Evolutionary conservation across 2,888 invertebrate species (phyloP).

Genomic region (Spodoptera exigua): DNA sequence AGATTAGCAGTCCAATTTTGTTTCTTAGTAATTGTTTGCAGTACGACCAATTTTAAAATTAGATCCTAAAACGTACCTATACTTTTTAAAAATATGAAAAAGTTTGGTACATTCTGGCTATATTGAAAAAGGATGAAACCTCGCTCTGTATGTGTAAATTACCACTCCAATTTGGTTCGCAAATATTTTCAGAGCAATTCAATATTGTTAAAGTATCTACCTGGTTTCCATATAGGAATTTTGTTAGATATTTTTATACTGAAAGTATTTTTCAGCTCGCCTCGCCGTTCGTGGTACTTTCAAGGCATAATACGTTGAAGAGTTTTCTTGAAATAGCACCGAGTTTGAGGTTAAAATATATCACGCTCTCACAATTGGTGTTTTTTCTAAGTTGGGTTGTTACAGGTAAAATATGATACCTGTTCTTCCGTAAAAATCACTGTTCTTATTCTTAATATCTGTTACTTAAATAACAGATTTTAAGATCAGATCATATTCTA

Average conservation of each 20-base stretch:
- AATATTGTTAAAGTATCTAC: conserved; percentile 32
- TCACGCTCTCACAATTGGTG: too few species aligned
- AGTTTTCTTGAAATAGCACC: not conserved
- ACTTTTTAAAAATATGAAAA: not conserved
- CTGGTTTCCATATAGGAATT: conserved; percentile 41
- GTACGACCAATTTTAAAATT: too few species aligned
- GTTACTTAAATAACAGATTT: too few species aligned
- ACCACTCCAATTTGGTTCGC: conserved; percentile 39
- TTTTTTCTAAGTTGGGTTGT: too few species aligned
- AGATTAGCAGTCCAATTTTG: too few species aligned
- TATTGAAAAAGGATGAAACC: conserved; percentile 11
- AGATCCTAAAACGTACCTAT: too few species aligned
- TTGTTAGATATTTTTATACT: conserved; percentile 18
- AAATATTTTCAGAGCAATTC: conserved; percentile 39
- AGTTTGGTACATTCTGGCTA: not conserved
- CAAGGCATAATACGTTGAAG: conserved; percentile 1
- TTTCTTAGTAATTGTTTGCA: too few species aligned
- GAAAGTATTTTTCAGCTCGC: conserved; percentile 22
- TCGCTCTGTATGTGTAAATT: conserved; percentile 23
- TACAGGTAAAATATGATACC: too few species aligned
- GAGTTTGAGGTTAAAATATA: too few species aligned
- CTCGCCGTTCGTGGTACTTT: not conserved
- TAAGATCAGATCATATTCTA: too few species aligned
- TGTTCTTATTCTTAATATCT: too few species aligned
- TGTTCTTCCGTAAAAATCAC: too few species aligned